Percentiles rank a stretch among this genome's conserved stretches.
Evolutionary conservation across 2,888 invertebrate genomes (phyloP).

Genomic region (Thymelicus acteon): DNA sequence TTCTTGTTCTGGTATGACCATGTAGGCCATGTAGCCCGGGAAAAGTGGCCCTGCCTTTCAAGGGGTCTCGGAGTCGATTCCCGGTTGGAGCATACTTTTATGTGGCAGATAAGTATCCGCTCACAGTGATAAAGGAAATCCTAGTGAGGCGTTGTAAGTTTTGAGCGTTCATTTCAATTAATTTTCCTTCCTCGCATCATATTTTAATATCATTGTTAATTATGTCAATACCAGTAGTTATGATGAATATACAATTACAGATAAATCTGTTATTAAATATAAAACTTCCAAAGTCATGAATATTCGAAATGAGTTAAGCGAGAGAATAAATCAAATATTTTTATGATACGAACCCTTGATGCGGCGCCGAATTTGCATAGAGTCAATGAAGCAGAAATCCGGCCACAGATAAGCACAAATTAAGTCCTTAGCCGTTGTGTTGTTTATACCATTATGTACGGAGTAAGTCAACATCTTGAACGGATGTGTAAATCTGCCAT

Average conservation of each 20-base stretch:
- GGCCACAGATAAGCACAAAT: slow-evolving; percentile 52
- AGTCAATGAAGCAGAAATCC: slow-evolving; percentile 49
- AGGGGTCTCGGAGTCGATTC: no score
- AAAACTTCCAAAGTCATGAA: slow-evolving; percentile 43
- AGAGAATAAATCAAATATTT: slow-evolving; percentile 48
- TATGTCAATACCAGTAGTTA: not conserved
- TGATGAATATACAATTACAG: slow-evolving; percentile 12
- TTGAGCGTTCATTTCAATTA: no score
- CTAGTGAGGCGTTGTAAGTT: no score
- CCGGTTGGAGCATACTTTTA: no score
- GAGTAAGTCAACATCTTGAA: not conserved
- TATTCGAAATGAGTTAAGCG: slow-evolving; percentile 45
- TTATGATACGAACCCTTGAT: slow-evolving; percentile 49
- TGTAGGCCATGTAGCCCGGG: no score
- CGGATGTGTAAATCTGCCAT: no score
- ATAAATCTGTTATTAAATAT: slow-evolving; percentile 17
- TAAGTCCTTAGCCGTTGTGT: slow-evolving; percentile 43
- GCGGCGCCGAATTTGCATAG: slow-evolving; percentile 51
- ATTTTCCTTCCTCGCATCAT: no score
- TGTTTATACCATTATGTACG: slow-evolving; percentile 26
- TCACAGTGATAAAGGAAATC: no score
- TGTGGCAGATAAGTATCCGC: no score
- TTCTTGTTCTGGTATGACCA: no score
- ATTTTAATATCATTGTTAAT: not conserved
- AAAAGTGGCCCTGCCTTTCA: no score